A percentile compares a stretch with the other conserved stretches of the same genome.
phyloP scores from a whole-genome alignment of 2,113 vertebrate species.

The Cathartes aura region DNA sequence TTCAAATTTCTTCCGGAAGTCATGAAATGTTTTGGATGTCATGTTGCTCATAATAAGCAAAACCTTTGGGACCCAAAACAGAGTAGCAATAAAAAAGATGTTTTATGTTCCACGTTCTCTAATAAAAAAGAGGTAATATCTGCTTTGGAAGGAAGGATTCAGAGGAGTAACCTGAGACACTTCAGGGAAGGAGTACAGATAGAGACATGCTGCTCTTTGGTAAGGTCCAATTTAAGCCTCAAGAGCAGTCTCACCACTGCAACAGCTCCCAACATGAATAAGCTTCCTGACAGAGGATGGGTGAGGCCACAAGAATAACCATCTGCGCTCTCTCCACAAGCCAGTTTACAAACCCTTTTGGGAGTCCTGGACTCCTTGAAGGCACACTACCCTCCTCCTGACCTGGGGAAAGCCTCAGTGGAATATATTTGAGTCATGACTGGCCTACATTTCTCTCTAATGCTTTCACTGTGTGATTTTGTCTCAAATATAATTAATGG shows the following conservation, averaged over 20 bases:
- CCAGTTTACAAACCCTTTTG: background rate
- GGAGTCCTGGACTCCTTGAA: background rate
- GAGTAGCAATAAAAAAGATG: slow-evolving; percentile 8
- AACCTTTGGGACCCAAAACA: slow-evolving; percentile 23
- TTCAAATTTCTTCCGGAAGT: slow-evolving; percentile 39
- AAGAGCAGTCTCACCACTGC: background rate
- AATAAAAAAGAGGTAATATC: slow-evolving; percentile 4
- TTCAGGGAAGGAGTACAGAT: background rate
- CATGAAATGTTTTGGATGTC: slow-evolving; percentile 27
- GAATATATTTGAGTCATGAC: background rate
- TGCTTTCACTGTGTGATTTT: background rate
- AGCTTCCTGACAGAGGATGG: background rate
- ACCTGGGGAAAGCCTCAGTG: background rate
- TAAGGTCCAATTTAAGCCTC: background rate
- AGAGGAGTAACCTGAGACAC: background rate
- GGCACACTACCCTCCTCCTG: background rate
- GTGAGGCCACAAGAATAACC: background rate
- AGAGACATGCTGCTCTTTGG: background rate
- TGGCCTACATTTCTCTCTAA: background rate
- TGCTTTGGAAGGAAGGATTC: background rate
- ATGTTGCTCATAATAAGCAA: background rate
- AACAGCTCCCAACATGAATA: background rate
- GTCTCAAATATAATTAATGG: background rate
- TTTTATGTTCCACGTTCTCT: background rate
- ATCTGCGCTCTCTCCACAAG: background rate